Conservation (phyloP, 2,797 vertebrate genomes). For the Ataeniobius toweri region DNA sequence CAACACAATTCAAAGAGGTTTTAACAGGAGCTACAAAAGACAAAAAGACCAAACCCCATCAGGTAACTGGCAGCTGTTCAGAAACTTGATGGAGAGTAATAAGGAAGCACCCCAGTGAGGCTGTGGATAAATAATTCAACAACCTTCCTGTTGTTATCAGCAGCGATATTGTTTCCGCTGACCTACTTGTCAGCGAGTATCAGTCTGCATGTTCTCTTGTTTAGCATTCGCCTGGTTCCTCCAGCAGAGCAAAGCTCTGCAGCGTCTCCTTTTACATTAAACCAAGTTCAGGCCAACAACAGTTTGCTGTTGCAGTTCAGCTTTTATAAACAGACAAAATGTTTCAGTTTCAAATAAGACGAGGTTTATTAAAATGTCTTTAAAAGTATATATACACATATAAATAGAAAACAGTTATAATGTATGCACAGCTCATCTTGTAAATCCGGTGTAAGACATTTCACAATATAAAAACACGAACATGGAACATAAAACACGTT, state of each 20-base stretch:
- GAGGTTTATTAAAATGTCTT: conserved; percentile 60
- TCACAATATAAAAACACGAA: conserved; percentile 25
- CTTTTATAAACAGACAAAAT: not conserved
- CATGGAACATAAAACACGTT: not conserved
- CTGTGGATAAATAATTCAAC: not conserved
- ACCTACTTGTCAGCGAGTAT: not conserved
- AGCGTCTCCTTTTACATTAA: too few species aligned
- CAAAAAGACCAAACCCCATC: not conserved
- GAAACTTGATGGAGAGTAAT: not conserved
- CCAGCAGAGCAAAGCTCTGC: too few species aligned
- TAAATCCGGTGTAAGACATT: conserved; percentile 36
- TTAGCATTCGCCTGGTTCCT: too few species aligned
- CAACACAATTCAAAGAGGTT: not conserved
- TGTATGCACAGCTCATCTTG: conserved; percentile 55
- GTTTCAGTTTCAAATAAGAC: conserved; percentile 11
- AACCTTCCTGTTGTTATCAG: not conserved
- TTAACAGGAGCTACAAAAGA: not conserved
- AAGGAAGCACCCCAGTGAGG: not conserved
- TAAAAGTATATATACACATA: conserved; percentile 10
- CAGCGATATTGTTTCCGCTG: not conserved
- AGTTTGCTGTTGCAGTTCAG: too few species aligned
- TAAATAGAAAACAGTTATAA: conserved; percentile 34
- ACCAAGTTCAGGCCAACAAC: too few species aligned
- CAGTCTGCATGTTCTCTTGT: too few species aligned
- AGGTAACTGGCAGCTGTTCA: not conserved